Evolutionary conservation across 2,113 vertebrate genomes (phyloP).

Genomic region (Calonectris borealis): DNA sequence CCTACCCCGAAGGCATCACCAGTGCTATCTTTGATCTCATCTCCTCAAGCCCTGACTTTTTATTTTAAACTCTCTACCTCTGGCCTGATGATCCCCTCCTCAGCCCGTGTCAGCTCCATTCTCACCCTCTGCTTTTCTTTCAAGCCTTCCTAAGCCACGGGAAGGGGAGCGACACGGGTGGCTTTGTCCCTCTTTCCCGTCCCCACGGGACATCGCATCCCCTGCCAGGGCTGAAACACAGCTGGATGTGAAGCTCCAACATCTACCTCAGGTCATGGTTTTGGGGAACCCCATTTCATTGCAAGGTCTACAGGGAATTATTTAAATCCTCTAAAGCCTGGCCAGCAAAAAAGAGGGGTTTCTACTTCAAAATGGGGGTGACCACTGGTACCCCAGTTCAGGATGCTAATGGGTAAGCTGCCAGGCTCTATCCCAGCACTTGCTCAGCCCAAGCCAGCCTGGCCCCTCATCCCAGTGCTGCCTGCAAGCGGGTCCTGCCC

Average conservation of each 20-base stretch:
- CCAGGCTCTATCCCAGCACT: not conserved
- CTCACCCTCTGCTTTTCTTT: not conserved
- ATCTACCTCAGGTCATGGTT: not conserved
- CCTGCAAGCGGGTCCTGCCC: not conserved
- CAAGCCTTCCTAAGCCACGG: not conserved
- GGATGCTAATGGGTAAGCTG: not conserved
- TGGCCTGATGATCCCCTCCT: not conserved
- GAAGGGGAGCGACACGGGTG: rapidly evolving
- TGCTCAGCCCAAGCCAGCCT: not conserved
- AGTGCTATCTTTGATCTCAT: not conserved
- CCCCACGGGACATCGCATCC: not conserved
- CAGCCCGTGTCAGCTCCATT: rapidly evolving
- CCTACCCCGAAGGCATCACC: not conserved
- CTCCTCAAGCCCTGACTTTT: not conserved
- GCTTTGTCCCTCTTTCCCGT: not conserved
- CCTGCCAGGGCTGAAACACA: not conserved
- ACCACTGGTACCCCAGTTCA: not conserved
- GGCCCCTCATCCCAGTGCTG: not conserved
- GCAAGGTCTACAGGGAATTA: not conserved
- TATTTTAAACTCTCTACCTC: not conserved
- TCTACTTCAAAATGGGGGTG: not conserved
- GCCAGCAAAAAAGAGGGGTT: not conserved
- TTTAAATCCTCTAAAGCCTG: not conserved
- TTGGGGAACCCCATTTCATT: no score
- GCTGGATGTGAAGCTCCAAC: not conserved